Conservation (phyloP, 2,888 invertebrate species). For the Drosophila bunnanda region DNA sequence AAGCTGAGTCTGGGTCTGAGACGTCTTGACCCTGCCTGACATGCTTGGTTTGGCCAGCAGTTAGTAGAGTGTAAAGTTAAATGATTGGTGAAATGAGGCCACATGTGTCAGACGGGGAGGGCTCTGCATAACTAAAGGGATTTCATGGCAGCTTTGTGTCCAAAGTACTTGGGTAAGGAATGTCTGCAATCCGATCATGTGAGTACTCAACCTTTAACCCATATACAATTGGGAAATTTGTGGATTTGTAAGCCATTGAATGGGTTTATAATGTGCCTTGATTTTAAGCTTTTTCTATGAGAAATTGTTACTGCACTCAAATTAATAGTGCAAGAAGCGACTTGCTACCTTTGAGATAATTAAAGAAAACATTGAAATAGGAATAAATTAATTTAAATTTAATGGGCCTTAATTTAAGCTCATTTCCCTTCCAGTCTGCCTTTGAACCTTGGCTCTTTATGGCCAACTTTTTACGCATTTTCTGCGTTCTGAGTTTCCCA, state of each 20-base stretch:
- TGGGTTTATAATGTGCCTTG: not conserved
- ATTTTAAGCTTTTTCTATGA: not conserved
- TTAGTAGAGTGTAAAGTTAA: constrained; percentile 81
- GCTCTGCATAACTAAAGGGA: constrained; percentile 35
- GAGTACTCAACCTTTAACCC: constrained; percentile 9
- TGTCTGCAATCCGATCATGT: constrained; percentile 24
- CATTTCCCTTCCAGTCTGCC: not conserved
- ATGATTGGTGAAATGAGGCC: constrained; percentile 75
- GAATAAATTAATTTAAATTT: not conserved
- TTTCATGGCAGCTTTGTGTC: constrained; percentile 17
- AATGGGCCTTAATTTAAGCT: not conserved
- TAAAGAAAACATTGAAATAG: not conserved
- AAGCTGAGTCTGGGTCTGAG: constrained; percentile 21
- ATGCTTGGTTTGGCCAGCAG: constrained; percentile 61
- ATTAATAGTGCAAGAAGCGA: not conserved
- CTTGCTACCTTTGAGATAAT: not conserved
- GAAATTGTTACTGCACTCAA: not conserved
- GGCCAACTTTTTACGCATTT: constrained; percentile 12
- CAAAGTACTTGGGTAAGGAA: constrained; percentile 5
- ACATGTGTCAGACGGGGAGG: constrained; percentile 50
- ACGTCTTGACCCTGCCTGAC: constrained; percentile 73
- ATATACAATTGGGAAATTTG: not conserved
- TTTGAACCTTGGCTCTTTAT: not conserved
- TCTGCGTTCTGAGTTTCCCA: not conserved
- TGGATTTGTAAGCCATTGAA: not conserved